Evolutionary conservation across 2,113 vertebrate genomes (phyloP).

Genomic region (Antennarius striatus): DNA sequence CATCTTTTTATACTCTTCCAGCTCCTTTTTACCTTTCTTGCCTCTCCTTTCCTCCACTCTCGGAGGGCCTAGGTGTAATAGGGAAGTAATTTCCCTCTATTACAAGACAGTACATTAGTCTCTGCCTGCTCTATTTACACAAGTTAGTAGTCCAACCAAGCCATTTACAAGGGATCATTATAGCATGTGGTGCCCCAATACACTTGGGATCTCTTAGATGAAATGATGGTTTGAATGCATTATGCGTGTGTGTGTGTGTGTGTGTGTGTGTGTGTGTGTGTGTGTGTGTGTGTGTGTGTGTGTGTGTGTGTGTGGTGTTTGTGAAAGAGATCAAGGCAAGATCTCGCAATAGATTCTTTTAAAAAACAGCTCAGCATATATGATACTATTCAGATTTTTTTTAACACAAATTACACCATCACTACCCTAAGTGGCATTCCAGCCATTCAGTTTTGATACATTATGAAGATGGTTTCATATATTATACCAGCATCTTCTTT

Average conservation of each 20-base stretch:
- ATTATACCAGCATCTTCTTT: constrained; percentile 52
- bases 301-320: constrained; percentile 4
- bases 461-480: constrained; percentile 70
- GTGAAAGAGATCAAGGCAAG: constrained; percentile 59
- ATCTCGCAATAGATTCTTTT: constrained; percentile 86
- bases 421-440: constrained; percentile 66
- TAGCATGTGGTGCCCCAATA: constrained; percentile 79
- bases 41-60: constrained; percentile 83
- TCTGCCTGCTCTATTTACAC: constrained; percentile 89
- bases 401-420: constrained; percentile 62
- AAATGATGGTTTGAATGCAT: constrained; percentile 78
- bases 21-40: constrained; percentile 77
- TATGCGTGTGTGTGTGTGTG: constrained; percentile 63
- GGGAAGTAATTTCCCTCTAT: constrained; percentile 86
- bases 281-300: constrained; percentile 10
- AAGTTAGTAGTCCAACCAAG: constrained; percentile 86
- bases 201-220: constrained; percentile 82
- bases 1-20: constrained; percentile 5
- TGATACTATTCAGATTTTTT: constrained; percentile 88
- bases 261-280: constrained; percentile 8
- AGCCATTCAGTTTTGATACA: constrained; percentile 68
- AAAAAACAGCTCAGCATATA: constrained; percentile 86
- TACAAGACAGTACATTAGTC: constrained; percentile 89
- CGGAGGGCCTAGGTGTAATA: constrained; percentile 84
- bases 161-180: constrained; percentile 89